Evolutionary conservation across 2,113 vertebrate genomes (phyloP).

Genomic region (Dicerorhinus sumatrensis): DNA sequence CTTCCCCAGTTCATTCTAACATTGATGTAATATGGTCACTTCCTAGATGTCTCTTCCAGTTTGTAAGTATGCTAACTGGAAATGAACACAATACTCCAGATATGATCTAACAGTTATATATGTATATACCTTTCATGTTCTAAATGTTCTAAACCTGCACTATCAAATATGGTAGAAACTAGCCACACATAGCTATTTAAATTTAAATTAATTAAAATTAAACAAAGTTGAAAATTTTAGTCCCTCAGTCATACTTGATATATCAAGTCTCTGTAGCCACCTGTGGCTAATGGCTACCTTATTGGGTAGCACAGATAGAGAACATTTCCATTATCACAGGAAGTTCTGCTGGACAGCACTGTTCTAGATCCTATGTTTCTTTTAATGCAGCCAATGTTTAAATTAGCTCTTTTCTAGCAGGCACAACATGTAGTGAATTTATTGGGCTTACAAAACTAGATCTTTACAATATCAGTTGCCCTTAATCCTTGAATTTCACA

Average conservation of each 20-base stretch:
- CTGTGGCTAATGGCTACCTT: background rate
- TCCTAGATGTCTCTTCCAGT: background rate
- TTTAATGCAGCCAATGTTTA: background rate
- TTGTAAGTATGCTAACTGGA: background rate
- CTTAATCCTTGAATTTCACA: background rate
- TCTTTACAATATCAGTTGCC: background rate
- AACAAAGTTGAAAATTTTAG: background rate
- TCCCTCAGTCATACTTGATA: background rate
- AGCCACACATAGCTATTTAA: background rate
- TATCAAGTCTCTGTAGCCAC: background rate
- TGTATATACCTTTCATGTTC: background rate
- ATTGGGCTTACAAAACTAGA: background rate
- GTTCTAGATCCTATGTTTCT: background rate
- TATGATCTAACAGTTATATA: background rate
- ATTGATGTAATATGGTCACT: background rate
- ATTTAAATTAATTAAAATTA: slow-evolving; percentile 2
- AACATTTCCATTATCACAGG: background rate
- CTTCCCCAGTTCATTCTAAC: background rate
- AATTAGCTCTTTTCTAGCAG: background rate
- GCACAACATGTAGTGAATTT: background rate
- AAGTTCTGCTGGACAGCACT: background rate
- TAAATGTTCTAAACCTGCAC: background rate
- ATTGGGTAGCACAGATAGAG: background rate
- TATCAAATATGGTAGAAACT: background rate
- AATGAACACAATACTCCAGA: background rate